Conservation (phyloP, 2,797 vertebrate genomes). For the Pampus argenteus region DNA sequence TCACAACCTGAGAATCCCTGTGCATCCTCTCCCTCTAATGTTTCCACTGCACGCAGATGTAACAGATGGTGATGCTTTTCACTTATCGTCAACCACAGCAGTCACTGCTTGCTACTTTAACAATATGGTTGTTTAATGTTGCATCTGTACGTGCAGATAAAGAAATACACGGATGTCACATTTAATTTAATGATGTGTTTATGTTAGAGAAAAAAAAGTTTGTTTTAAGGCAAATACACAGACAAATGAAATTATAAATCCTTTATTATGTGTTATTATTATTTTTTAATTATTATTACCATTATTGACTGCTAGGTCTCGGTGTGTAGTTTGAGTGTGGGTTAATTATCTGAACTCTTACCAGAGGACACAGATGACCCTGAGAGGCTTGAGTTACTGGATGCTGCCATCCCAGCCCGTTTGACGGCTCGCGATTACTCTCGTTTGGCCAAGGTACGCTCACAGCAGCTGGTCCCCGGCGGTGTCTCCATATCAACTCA, state of each 20-base stretch:
- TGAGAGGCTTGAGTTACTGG: conserved; percentile 97
- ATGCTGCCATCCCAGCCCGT: conserved; percentile 91
- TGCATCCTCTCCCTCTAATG: conserved; percentile 25
- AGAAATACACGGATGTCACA: conserved; percentile 5
- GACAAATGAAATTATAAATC: not conserved
- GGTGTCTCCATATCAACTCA: conserved; percentile 84
- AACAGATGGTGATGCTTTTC: conserved; percentile 25
- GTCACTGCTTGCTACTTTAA: conserved; percentile 2
- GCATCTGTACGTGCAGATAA: conserved; percentile 2
- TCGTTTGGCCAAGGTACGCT: conserved; percentile 75
- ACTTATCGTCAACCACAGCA: conserved; percentile 33
- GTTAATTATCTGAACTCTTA: conserved; percentile 83
- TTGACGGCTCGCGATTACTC: conserved; percentile 68
- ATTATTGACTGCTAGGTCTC: not conserved
- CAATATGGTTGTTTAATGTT: conserved; percentile 9
- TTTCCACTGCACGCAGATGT: conserved; percentile 30
- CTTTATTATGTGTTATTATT: not conserved
- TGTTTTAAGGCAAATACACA: conserved; percentile 9
- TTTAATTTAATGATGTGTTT: not conserved
- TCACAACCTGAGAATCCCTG: conserved; percentile 35
- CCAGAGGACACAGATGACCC: conserved; percentile 97
- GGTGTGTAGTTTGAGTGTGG: not conserved
- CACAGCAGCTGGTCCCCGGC: conserved; percentile 72
- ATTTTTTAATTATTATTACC: not conserved
- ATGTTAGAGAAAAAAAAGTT: conserved; percentile 48